Conservation (phyloP, 2,888 invertebrate species). For the Ophraella communa region DNA sequence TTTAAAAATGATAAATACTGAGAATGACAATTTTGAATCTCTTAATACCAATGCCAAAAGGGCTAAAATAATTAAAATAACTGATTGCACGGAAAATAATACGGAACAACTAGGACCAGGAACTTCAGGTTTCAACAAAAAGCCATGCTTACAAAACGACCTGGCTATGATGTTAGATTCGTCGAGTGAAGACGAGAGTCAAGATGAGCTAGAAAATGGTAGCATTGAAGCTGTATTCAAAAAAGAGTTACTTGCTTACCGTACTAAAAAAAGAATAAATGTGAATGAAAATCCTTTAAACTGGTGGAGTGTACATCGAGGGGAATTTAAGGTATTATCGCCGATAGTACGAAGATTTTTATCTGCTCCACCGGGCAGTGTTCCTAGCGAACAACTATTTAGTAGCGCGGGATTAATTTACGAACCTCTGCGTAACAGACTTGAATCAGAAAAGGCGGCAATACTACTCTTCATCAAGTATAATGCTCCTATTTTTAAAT, state of each 20-base stretch:
- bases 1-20: constrained; percentile 11
- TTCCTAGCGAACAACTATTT: too few species aligned
- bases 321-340: too few species aligned
- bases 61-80: not conserved
- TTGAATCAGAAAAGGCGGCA: too few species aligned
- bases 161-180: constrained; percentile 1
- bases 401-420: too few species aligned
- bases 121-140: constrained; percentile 1
- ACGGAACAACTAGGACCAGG: not conserved
- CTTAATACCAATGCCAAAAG: not conserved
- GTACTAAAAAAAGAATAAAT: not conserved
- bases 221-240: constrained; percentile 8
- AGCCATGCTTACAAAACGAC: constrained; percentile 7
- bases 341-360: too few species aligned
- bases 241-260: constrained; percentile 7
- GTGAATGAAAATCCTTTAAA: constrained; percentile 6
- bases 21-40: constrained; percentile 8
- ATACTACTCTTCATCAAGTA: too few species aligned
- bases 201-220: too few species aligned
- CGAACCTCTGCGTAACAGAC: too few species aligned
- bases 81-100: constrained; percentile 4
- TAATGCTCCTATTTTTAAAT: too few species aligned
- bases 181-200: constrained; percentile 17
- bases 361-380: too few species aligned
- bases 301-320: not conserved